These are phyloP conservation scores for Origma solitaria DNA, from an alignment of 2,113 vertebrate species.

Conservation along the genomic window DNA sequence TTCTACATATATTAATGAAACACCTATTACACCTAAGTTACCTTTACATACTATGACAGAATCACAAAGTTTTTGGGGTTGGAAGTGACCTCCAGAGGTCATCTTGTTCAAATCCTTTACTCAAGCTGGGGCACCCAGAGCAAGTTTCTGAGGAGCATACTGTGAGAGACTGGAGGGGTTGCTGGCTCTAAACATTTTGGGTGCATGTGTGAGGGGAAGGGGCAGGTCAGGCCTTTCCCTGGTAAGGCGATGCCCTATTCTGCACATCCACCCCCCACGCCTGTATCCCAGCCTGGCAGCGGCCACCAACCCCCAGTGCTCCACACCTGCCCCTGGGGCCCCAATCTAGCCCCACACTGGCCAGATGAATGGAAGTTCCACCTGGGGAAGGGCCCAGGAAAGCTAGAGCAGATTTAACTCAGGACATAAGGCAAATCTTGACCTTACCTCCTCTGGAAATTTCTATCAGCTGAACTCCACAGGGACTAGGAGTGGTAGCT, in stretches of 20 bases:
- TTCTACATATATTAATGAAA: background rate
- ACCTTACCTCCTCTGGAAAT: background rate
- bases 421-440: background rate
- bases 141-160: background rate
- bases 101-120: background rate
- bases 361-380: background rate
- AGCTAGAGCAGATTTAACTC: background rate
- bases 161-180: background rate
- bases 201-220: background rate
- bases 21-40: background rate
- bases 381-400: background rate
- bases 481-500: background rate
- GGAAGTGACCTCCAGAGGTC: background rate
- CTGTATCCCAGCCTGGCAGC: background rate
- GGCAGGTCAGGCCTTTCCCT: background rate
- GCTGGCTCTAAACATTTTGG: too few relatives aligned
- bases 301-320: background rate
- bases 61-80: background rate
- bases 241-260: accelerated
- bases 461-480: background rate
- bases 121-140: background rate
- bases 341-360: too few relatives aligned
- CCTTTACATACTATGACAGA: background rate
- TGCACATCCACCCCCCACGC: background rate
- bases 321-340: background rate